Percentiles rank a stretch among this genome's conserved stretches.
Conservation (phyloP, 2,113 vertebrate species). For the Neomonachus schauinslandi region DNA sequence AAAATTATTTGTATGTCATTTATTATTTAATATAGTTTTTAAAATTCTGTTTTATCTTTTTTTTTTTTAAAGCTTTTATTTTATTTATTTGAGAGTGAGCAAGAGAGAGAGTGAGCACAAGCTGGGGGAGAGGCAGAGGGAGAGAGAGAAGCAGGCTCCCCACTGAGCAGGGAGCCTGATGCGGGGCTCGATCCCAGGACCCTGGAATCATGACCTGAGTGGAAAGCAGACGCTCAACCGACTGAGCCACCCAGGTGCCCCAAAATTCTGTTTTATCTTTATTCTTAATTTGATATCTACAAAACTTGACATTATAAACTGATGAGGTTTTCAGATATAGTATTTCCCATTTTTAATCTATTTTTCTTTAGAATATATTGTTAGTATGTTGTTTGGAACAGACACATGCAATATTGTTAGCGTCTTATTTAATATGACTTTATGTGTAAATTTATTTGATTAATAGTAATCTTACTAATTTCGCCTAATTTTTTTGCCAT, state of each 20-base stretch:
- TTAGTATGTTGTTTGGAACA: background rate
- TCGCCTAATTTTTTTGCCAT: background rate
- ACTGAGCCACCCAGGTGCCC: too few species aligned
- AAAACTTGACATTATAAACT: background rate
- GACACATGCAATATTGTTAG: background rate
- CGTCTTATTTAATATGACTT: background rate
- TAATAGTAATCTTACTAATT: background rate
- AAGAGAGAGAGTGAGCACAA: too few species aligned
- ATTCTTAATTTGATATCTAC: background rate
- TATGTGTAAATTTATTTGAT: background rate
- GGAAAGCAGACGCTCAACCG: too few species aligned
- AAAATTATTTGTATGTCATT: background rate
- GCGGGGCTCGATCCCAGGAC: too few species aligned
- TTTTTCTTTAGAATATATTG: background rate
- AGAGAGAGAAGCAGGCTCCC: too few species aligned
- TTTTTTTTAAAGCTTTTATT: too few species aligned
- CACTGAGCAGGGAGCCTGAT: too few species aligned
- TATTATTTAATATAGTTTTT: background rate
- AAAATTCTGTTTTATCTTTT: background rate
- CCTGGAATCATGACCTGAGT: too few species aligned
- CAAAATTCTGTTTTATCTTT: background rate
- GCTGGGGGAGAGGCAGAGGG: too few species aligned
- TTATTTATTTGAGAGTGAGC: too few species aligned
- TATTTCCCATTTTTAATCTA: background rate
- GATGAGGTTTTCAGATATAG: background rate